Evolutionary conservation across 2,888 invertebrate genomes (phyloP).

Genomic region (Patella ulyssiponensis): DNA sequence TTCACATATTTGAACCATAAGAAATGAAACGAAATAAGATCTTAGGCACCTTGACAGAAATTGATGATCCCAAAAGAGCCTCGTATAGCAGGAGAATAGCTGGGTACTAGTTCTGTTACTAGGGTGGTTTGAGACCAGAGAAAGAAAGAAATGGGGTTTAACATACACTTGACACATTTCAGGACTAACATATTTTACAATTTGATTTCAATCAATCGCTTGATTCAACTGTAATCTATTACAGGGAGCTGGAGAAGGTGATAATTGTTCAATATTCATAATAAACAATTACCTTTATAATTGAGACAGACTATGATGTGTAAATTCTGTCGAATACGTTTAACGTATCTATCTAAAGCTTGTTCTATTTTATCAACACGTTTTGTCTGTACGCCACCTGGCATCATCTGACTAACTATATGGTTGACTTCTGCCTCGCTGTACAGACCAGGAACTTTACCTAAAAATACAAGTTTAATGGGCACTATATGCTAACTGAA

Average conservation of each 20-base stretch:
- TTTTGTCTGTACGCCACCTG: slow-evolving; percentile 68
- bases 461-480: slow-evolving; percentile 41
- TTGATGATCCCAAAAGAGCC: not conserved
- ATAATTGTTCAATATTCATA: no score
- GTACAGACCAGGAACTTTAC: slow-evolving; percentile 67
- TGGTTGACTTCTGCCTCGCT: slow-evolving; percentile 63
- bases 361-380: slow-evolving; percentile 67
- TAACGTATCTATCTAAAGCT: slow-evolving; percentile 64
- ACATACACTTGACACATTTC: no score
- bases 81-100: no score
- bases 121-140: no score
- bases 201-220: no score
- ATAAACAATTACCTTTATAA: slow-evolving; percentile 53
- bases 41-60: not conserved
- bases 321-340: slow-evolving; percentile 63
- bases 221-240: no score
- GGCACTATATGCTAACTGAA: not conserved
- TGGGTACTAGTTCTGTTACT: not conserved
- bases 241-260: no score
- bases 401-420: slow-evolving; percentile 70
- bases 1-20: not conserved
- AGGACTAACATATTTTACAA: no score
- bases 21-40: not conserved
- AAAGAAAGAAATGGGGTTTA: no score
- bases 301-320: slow-evolving; percentile 67